Evolutionary conservation across 2,888 invertebrate species (phyloP), one percentile per base, ranked within the genome.

Genomic region (Drosophila kanekoi): DNA sequence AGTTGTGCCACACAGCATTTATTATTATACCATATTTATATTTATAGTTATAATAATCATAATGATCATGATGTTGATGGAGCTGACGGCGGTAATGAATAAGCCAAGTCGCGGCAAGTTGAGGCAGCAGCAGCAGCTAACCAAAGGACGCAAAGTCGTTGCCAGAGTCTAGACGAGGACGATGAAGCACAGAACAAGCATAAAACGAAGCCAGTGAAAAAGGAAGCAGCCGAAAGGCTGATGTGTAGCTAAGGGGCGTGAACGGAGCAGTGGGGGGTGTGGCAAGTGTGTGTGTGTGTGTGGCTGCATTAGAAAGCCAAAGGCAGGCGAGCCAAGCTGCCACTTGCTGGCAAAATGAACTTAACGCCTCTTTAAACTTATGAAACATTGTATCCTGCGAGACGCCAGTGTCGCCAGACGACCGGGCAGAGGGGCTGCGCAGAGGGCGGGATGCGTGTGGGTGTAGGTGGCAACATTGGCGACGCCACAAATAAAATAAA

Each of bases 361-460:
- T 86, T 81, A 85, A 87, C 84, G 89, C 86, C 85, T 81, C 80
- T 81, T 85, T 84, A 85, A 85, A 75, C 74, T 81, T 75, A 67
- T 77, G 77, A 82, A 85, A 82, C 79, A 84, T 79, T 78, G 77
- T 79, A 79, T 79, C 72, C 77, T 61, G 54, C 32, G 54, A 56
- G 72, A 68, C 58, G 58, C 18, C 51, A 56, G 38, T 54, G 44
- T 53, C 43, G 54, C 56, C 58, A 63, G 61, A 32, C 43, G 62
- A 53, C 45, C 41, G 4, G 13, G 32, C 16, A 10, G 33, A 32
- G 32, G 13, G 45, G n/a, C 10, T 6, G 5, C 4, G 10, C 13
- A 0, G 5, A 35, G 0, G 16, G 51, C 1, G 3, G 9, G 20
- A 5, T 9, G 13, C 13, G 18, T 11, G 20, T 10, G 9, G 14